phyloP scores from a whole-genome alignment of 2,797 vertebrate genomes.

The Chaunax sp. region DNA sequence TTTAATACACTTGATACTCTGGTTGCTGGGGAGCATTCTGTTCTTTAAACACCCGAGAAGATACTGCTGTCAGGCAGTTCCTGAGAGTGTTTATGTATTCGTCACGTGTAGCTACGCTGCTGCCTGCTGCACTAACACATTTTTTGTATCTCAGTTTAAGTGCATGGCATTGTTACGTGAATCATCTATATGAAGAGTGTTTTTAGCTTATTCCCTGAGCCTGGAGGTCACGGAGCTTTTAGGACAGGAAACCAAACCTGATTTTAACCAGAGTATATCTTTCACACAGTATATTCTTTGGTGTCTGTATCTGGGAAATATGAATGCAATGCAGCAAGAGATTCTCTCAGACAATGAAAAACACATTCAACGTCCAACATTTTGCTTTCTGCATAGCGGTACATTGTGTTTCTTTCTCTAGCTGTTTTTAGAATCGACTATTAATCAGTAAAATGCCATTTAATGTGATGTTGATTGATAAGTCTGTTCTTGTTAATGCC shows the following conservation, averaged over 20 bases:
- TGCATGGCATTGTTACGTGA: neutral
- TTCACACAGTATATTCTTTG: constrained; percentile 3
- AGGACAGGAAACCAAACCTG: constrained; percentile 1
- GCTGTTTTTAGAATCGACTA: constrained; percentile 3
- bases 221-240: constrained; percentile 4
- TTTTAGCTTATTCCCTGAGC: constrained; percentile 8
- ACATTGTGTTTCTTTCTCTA: constrained; percentile 1
- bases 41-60: neutral
- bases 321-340: constrained; percentile 19
- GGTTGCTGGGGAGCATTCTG: constrained; percentile 1
- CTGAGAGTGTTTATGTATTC: constrained; percentile 6
- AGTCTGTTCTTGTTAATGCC: constrained; percentile 28
- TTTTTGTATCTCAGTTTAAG: constrained; percentile 9
- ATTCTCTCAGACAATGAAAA: constrained; percentile 9
- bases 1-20: constrained; percentile 16
- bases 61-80: neutral
- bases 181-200: neutral
- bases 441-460: constrained; percentile 31
- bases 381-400: neutral
- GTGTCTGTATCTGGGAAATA: constrained; percentile 39
- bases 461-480: constrained; percentile 12
- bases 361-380: neutral
- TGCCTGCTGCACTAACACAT: neutral
- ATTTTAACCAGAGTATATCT: constrained; percentile 6
- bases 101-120: neutral